Conservation (phyloP, 2,113 vertebrate genomes). For the Ochotona curzoniae region DNA sequence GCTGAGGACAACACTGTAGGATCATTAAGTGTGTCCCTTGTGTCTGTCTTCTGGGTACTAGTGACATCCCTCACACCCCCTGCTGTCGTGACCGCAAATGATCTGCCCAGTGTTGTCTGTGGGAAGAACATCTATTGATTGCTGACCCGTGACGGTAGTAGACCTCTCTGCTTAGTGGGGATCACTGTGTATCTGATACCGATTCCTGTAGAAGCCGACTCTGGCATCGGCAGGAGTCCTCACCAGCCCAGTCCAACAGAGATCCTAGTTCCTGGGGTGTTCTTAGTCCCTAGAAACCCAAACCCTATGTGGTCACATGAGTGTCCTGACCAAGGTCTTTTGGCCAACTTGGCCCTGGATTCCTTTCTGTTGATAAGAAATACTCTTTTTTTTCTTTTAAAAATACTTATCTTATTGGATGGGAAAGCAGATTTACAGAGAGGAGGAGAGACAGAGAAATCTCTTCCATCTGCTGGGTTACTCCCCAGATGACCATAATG, state of each 20-base stretch:
- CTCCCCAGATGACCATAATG: no score
- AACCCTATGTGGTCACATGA: not conserved
- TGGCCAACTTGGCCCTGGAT: not conserved
- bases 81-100: not conserved
- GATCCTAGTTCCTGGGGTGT: not conserved
- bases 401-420: no score
- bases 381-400: not conserved
- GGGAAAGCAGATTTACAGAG: no score
- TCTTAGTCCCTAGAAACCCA: not conserved
- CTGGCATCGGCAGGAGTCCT: not conserved
- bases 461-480: no score
- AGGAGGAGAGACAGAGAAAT: no score
- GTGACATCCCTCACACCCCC: not conserved
- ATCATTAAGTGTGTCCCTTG: not conserved
- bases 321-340: not conserved
- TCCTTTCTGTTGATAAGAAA: constrained; percentile 38
- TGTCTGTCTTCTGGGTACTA: not conserved
- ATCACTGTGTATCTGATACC: not conserved
- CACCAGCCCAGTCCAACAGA: not conserved
- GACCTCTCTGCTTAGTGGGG: not conserved
- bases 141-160: not conserved
- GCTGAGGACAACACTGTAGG: not conserved
- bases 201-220: not conserved
- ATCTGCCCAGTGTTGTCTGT: not conserved
- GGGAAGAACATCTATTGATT: not conserved